These are phyloP conservation scores for Dryas iulia DNA, from an alignment of 1,140 invertebrate species.

Conservation along the genomic window DNA sequence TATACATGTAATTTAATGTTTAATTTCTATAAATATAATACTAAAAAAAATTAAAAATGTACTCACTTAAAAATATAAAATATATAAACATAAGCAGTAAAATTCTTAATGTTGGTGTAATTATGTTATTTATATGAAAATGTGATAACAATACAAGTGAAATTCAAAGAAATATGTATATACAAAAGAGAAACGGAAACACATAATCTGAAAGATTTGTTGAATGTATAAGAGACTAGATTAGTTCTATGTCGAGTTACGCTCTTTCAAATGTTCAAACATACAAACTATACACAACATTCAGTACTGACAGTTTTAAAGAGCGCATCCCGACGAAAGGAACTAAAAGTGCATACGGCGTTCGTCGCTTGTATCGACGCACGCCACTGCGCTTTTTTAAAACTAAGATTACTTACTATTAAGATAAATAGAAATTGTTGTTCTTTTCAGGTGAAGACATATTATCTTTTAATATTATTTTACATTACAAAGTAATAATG, in stretches of 20 bases:
- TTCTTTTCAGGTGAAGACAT: slow-evolving; percentile 1
- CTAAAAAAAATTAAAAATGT: neutral
- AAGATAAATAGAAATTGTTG: slow-evolving; percentile 7
- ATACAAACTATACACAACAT: neutral
- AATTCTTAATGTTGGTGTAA: neutral
- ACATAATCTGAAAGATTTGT: neutral
- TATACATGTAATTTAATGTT: neutral
- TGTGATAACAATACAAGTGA: neutral
- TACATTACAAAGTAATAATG: slow-evolving; percentile 2
- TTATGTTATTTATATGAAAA: neutral
- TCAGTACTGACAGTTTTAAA: slow-evolving; percentile 17
- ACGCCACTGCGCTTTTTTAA: slow-evolving; percentile 53
- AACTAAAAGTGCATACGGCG: slow-evolving; percentile 65
- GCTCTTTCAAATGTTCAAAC: slow-evolving; percentile 31
- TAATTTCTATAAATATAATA: neutral
- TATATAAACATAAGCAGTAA: neutral
- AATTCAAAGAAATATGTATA: neutral
- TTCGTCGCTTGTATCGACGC: slow-evolving; percentile 57
- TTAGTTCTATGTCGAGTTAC: slow-evolving; percentile 69
- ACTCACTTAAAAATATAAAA: neutral
- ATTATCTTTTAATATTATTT: neutral
- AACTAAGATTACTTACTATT: slow-evolving; percentile 27
- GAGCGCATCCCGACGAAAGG: slow-evolving; percentile 59
- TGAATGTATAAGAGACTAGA: slow-evolving; percentile 59
- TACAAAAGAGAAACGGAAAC: slow-evolving; percentile 11